phyloP scores from a whole-genome alignment of 2,113 vertebrate species.

The Camelus dromedarius region DNA sequence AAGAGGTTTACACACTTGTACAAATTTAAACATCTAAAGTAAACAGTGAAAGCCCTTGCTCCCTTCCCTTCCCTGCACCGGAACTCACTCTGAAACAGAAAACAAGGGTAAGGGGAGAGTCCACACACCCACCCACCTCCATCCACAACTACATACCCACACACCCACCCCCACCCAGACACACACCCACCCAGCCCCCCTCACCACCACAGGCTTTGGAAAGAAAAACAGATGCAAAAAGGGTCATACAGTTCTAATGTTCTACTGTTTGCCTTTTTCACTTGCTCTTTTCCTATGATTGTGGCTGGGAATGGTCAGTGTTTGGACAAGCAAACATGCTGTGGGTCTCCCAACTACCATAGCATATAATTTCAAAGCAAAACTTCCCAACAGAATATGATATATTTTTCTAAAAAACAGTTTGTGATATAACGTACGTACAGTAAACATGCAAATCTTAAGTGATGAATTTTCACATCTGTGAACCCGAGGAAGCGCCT shows the following conservation, averaged over 20 bases:
- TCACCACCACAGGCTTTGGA: background rate
- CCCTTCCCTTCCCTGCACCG: background rate
- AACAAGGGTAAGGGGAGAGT: background rate
- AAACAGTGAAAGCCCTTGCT: background rate
- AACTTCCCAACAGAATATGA: background rate
- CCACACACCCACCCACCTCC: background rate
- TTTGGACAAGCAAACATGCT: background rate
- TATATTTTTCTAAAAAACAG: background rate
- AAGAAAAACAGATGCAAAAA: background rate
- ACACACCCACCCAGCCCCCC: background rate
- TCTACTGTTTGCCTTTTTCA: background rate
- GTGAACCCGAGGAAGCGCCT: background rate
- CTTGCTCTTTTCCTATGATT: background rate
- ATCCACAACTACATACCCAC: background rate
- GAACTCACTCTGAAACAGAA: background rate
- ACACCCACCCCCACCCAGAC: background rate
- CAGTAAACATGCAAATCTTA: background rate
- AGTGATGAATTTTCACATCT: background rate
- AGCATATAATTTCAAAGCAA: background rate
- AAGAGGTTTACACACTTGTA: background rate
- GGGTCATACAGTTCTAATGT: background rate
- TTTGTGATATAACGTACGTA: background rate
- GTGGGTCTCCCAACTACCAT: background rate
- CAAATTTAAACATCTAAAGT: background rate
- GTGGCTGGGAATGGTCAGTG: background rate